Evolutionary conservation across 2,113 vertebrate genomes (phyloP).

Genomic region (Eurystomus gularis): DNA sequence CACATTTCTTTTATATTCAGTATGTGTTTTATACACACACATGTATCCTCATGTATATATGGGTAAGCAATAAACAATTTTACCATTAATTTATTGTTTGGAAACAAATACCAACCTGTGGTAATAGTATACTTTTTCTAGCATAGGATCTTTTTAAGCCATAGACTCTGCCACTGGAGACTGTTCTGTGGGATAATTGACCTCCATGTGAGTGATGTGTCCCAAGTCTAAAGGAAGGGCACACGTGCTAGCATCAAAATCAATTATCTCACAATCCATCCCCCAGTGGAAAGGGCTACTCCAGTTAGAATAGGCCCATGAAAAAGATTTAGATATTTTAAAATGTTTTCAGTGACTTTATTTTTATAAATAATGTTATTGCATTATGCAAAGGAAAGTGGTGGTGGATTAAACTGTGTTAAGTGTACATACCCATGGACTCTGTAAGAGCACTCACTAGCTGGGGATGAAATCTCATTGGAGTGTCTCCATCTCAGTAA

Average conservation of each 20-base stretch:
- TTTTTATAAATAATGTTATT: constrained; percentile 9
- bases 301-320: not conserved
- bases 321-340: constrained; percentile 21
- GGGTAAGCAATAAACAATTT: not conserved
- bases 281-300: not conserved
- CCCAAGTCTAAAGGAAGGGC: constrained; percentile 55
- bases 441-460: not conserved
- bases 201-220: constrained; percentile 45
- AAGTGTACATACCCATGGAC: not conserved
- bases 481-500: not conserved
- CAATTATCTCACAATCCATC: constrained; percentile 36
- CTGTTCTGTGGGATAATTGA: constrained; percentile 54
- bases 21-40: not conserved
- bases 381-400: not conserved
- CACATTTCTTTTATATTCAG: not conserved
- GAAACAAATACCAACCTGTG: not conserved
- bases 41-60: not conserved
- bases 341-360: constrained; percentile 26
- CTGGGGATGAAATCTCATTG: not conserved
- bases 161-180: constrained; percentile 28
- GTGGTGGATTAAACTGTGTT: not conserved
- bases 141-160: constrained; percentile 16
- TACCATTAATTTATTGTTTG: not conserved
- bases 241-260: constrained; percentile 32
- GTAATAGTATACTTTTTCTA: constrained; percentile 13